Conservation (phyloP, 2,888 invertebrate species). For the Morpho achilles region DNA sequence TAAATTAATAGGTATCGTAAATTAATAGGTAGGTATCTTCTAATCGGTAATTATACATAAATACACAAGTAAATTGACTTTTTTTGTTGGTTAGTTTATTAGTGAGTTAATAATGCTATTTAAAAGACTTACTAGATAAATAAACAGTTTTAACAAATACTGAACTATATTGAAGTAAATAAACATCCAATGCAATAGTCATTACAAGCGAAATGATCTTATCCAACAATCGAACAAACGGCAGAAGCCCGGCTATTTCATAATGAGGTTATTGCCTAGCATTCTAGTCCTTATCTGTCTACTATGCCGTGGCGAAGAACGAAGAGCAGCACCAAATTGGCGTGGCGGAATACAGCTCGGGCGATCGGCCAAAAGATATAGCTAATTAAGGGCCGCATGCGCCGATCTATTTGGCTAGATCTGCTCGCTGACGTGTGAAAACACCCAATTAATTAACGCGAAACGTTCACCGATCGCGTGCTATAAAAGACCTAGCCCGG, state of each 20-base stretch:
- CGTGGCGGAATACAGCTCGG: slow-evolving; percentile 70
- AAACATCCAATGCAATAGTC: slow-evolving; percentile 30
- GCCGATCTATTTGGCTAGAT: slow-evolving; percentile 77
- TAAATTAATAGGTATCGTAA: no score
- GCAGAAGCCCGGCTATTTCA: slow-evolving; percentile 65
- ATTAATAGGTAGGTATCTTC: no score
- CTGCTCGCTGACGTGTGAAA: slow-evolving; percentile 77
- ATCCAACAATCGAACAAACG: slow-evolving; percentile 55
- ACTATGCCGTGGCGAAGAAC: slow-evolving; percentile 60
- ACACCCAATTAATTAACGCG: slow-evolving; percentile 79
- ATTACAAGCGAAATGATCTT: slow-evolving; percentile 36
- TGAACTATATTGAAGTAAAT: slow-evolving; percentile 17
- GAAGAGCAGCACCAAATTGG: slow-evolving; percentile 73
- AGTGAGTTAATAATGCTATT: no score
- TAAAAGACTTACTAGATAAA: no score
- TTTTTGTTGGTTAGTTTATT: no score
- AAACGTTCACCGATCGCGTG: slow-evolving; percentile 60
- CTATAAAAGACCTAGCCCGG: slow-evolving; percentile 46
- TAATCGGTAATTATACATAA: no score
- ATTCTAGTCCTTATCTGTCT: slow-evolving; percentile 66
- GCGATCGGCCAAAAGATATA: slow-evolving; percentile 67
- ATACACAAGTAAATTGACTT: no score
- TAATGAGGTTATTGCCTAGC: slow-evolving; percentile 77
- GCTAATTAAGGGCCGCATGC: slow-evolving; percentile 74
- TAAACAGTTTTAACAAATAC: slow-evolving; percentile 1